Evolutionary conservation across 2,113 vertebrate species (phyloP), one percentile per base, ranked within the genome.

Genomic region (Paratilapia polleni): DNA sequence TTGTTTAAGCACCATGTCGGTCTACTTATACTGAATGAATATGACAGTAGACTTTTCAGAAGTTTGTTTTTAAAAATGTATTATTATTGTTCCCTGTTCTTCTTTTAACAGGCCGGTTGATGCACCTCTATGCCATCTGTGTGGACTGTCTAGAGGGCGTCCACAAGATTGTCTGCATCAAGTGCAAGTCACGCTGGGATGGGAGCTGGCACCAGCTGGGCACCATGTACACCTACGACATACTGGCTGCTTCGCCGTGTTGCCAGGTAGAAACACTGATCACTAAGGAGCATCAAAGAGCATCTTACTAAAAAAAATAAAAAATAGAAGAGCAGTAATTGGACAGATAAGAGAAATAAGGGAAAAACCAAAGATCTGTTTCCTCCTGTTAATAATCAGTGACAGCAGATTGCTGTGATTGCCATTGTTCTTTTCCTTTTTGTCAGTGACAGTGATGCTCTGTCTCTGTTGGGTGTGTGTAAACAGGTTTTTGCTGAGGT

Each of bases 161-260:
- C 93, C 98, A 99, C 95, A 99, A 99, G 97, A 99, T 99, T 80
- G 97, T 99, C 92, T 99, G 98, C 96, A 99, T 99, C 95, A 99
- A 99, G 93, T 99, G 98, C 95, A 99, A 99, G 93, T 99, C 98
- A 1, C 97, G 97, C 24, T 99, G 98, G 98, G 98, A 99, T 62
- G 98, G 98, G 91, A 99, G 98, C 96, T 99, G 98, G 98, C 98
- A 99, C 94, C 98, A 99, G 88, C 94, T 99, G 95, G 98, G 98
- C 92, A 99, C 98, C 60, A 98, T 99, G 98, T 99, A 99, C 68
- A 99, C 98, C 83, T 99, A 99, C 0, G 98, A 99, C 92, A 99
- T 99, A 91, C 95, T 99, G 95, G 98, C 98, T 43, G 98, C 98
- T 60, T 97, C 98, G 26, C 98, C 98, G 0, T 99, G 98, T 91